These are phyloP conservation scores for Platalea minor DNA, from an alignment of 2,797 vertebrate genomes.

Conservation along the genomic window DNA sequence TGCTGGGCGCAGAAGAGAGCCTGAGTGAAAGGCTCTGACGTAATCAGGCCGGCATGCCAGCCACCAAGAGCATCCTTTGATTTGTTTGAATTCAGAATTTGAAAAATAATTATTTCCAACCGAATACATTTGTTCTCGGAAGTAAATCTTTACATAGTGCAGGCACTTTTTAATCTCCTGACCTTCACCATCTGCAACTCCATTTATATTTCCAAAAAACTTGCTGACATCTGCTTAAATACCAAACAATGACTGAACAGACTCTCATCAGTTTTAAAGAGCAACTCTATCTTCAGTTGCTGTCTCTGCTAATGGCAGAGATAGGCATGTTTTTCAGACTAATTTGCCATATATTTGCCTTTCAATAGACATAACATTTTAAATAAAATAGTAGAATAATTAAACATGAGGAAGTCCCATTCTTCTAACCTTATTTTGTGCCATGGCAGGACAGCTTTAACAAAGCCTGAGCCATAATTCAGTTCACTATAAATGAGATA, in stretches of 20 bases:
- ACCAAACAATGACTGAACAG: background rate
- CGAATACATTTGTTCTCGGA: background rate
- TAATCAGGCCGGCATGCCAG: background rate
- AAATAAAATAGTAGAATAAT: background rate
- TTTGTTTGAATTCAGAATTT: background rate
- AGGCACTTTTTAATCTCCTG: background rate
- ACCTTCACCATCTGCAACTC: slow-evolving; percentile 9
- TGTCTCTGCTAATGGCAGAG: background rate
- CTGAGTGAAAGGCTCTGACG: background rate
- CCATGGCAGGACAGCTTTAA: background rate
- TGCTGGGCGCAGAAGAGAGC: background rate
- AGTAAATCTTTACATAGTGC: background rate
- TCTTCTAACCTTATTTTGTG: background rate
- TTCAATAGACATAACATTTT: background rate
- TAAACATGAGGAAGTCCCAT: background rate
- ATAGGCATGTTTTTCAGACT: background rate
- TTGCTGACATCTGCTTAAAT: slow-evolving; percentile 12
- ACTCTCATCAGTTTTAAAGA: background rate
- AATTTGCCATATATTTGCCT: background rate
- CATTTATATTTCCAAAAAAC: slow-evolving; percentile 16
- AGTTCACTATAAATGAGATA: accelerated
- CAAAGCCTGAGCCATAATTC: background rate
- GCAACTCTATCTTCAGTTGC: background rate
- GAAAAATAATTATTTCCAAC: slow-evolving; percentile 2
- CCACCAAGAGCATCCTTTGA: background rate